A percentile compares a stretch with the other conserved stretches of the same genome.
These are phyloP conservation scores for Amyelois transitella DNA, from an alignment of 1,140 invertebrate genomes.

Conservation along the genomic window DNA sequence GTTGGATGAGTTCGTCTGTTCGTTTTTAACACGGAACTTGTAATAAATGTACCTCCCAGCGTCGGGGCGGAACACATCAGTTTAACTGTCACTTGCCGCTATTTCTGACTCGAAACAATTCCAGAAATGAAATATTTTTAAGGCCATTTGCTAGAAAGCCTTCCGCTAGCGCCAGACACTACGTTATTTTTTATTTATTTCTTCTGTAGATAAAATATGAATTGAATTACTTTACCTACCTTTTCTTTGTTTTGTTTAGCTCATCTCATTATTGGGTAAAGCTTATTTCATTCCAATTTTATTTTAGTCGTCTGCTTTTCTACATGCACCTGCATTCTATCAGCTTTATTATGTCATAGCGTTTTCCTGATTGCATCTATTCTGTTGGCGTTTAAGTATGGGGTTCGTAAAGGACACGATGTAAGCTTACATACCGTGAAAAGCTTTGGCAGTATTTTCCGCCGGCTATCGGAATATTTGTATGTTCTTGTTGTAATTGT, in stretches of 20 bases:
- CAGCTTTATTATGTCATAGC: too few species aligned
- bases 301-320: too few species aligned
- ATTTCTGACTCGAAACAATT: slow-evolving; percentile 60
- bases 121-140: slow-evolving; percentile 67
- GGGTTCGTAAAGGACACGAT: too few species aligned
- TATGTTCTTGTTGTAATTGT: too few species aligned
- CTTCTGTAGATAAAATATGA: neutral
- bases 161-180: slow-evolving; percentile 28
- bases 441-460: too few species aligned
- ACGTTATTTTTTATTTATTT: slow-evolving; percentile 44
- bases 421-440: too few species aligned
- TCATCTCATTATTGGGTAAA: too few species aligned
- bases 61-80: slow-evolving; percentile 47
- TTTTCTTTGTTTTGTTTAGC: neutral
- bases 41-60: slow-evolving; percentile 48
- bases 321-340: too few species aligned
- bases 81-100: slow-evolving; percentile 58
- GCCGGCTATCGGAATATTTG: too few species aligned
- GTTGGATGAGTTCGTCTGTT: slow-evolving; percentile 8
- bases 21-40: slow-evolving; percentile 36
- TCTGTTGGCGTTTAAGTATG: too few species aligned
- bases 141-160: slow-evolving; percentile 57
- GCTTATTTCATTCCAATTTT: too few species aligned
- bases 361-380: too few species aligned
- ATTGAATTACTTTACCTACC: slow-evolving; percentile 6